phyloP scores from a whole-genome alignment of 2,888 invertebrate species.

The Griposia aprilina region DNA sequence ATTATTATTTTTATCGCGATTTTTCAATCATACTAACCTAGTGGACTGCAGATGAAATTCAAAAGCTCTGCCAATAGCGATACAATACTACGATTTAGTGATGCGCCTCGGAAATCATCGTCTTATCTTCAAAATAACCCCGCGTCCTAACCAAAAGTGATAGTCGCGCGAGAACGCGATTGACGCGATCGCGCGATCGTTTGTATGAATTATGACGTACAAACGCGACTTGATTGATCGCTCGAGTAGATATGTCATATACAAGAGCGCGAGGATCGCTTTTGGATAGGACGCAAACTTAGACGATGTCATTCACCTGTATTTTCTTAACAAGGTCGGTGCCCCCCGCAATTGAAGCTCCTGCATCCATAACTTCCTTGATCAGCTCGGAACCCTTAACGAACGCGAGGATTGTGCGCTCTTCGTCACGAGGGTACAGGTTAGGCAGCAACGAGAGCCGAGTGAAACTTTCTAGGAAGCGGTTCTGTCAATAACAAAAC shows the following conservation, averaged over 20 bases:
- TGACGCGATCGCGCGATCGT: background rate
- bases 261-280: background rate
- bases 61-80: background rate
- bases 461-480: slow-evolving; percentile 93
- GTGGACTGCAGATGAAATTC: background rate
- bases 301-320: slow-evolving; percentile 82
- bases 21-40: background rate
- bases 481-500: slow-evolving; percentile 84
- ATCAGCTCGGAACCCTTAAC: slow-evolving; percentile 92
- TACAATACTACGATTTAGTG: slow-evolving; percentile 3
- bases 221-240: background rate
- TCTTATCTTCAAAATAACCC: background rate
- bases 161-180: background rate
- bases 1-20: background rate
- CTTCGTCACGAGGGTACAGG: slow-evolving; percentile 92
- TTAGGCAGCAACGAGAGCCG: slow-evolving; percentile 93
- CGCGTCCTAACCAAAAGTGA: background rate
- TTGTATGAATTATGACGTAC: background rate
- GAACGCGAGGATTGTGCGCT: slow-evolving; percentile 93
- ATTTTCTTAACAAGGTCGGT: slow-evolving; percentile 94
- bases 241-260: background rate
- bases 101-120: background rate
- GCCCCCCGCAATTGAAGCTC: slow-evolving; percentile 94
- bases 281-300: background rate
- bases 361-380: slow-evolving; percentile 92